Evolutionary conservation across 1,140 invertebrate species (phyloP), one percentile per base, ranked within the genome.

Genomic region (Laupala kohalensis): DNA sequence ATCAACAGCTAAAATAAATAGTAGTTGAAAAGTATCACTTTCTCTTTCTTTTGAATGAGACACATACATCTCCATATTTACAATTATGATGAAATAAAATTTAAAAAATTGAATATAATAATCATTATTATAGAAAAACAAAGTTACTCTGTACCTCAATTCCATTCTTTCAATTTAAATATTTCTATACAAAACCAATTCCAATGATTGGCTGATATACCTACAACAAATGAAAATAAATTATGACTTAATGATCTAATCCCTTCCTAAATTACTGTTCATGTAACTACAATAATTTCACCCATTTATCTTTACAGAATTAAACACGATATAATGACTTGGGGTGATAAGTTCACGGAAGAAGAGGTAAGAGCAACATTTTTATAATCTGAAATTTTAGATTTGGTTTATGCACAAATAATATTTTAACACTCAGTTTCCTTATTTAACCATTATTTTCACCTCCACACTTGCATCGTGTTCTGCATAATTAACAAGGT

Each of bases 281-380:
- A n/a, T n/a, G n/a, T n/a, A n/a, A n/a, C n/a, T n/a, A n/a, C n/a
- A n/a, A n/a, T n/a, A n/a, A n/a, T n/a, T n/a, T n/a, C n/a, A n/a
- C n/a, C n/a, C n/a, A n/a, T n/a, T n/a, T n/a, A n/a, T n/a, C n/a
- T n/a, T n/a, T n/a, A n/a, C n/a, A 87, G 86, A 77, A 84, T 87
- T 69, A 84, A 82, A 67, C 82, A 84, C 72, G 86, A 88, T 74
- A 76, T 88, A 19, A 85, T 84, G 80, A 84, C 83, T 9, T 84
- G 82, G 75, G 86, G 86, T 28, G 86, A 87, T 74, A 82, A 82
- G 76, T 85, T 88, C 74, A 84, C 83, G 12, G 78, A 80, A 29
- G 82, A 82, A 72, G 86, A 87, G 78, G 72, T 73, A 67, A 67
- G 72, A 23, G 9, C 4, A 25, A 15, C n/a, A 9, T 3, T 65